Evolutionary conservation across 2,797 vertebrate species (phyloP).

Genomic region (Anableps anableps): DNA sequence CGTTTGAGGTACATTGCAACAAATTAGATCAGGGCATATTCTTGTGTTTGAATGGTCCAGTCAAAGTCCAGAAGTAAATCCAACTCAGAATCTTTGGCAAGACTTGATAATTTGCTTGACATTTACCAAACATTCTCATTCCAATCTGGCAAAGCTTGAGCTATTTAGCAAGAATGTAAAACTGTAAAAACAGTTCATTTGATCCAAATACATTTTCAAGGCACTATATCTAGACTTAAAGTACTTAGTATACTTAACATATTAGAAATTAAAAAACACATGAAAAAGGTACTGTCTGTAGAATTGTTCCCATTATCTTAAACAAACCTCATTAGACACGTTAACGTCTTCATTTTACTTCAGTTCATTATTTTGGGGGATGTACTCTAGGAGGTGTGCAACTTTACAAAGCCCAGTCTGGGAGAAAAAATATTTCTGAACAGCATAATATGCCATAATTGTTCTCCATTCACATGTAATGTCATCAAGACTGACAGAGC

Average conservation of each 20-base stretch:
- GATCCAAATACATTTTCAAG: not conserved
- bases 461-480: not conserved
- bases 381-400: not conserved
- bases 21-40: not conserved
- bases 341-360: not conserved
- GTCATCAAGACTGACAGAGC: not conserved
- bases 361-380: not conserved
- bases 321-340: not conserved
- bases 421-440: not conserved
- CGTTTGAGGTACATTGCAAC: not conserved
- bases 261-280: not conserved
- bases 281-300: not conserved
- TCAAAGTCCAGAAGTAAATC: not conserved
- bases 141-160: not conserved
- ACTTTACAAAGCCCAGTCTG: not conserved
- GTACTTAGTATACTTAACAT: too few relatives aligned
- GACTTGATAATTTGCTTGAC: too few relatives aligned
- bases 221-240: not conserved
- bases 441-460: not conserved
- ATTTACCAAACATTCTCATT: too few relatives aligned
- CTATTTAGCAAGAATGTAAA: not conserved
- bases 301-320: not conserved
- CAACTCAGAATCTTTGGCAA: not conserved
- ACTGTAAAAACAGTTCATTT: not conserved
- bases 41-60: not conserved